phyloP scores from a whole-genome alignment of 2,113 vertebrate genomes.

The Ophiodon elongatus region DNA sequence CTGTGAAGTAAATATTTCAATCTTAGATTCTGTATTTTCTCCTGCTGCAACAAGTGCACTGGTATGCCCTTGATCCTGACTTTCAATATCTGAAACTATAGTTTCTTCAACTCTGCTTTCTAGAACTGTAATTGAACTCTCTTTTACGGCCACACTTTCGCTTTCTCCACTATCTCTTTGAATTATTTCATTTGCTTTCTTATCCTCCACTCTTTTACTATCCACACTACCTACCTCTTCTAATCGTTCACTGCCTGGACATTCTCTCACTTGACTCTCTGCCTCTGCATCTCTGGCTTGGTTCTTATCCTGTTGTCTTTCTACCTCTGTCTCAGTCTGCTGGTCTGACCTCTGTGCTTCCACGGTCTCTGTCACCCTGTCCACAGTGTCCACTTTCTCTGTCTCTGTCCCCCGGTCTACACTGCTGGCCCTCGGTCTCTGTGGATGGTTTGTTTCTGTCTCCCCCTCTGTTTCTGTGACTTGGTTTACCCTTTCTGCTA shows the following conservation, averaged over 20 bases:
- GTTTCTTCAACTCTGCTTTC: conserved; percentile 38
- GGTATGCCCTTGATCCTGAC: conserved; percentile 17
- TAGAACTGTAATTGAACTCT: conserved; percentile 27
- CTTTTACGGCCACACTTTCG: conserved; percentile 52
- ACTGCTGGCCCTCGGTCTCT: conserved; percentile 75
- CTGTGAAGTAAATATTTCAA: conserved; percentile 5
- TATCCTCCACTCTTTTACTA: conserved; percentile 38
- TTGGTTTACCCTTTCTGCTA: conserved; percentile 50
- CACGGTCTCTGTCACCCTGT: conserved; percentile 78
- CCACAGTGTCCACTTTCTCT: conserved; percentile 41
- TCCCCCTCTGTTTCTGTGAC: conserved; percentile 77
- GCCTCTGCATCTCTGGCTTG: conserved; percentile 58
- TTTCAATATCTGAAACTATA: conserved; percentile 18
- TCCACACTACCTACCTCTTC: conserved; percentile 12
- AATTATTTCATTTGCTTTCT: conserved; percentile 25
- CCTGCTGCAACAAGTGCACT: background rate
- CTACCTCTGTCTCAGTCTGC: conserved; percentile 70
- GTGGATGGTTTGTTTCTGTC: conserved; percentile 63
- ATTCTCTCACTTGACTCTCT: conserved; percentile 44
- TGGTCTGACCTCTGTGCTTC: conserved; percentile 65
- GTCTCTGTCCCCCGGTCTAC: conserved; percentile 76
- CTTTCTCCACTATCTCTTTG: conserved; percentile 31
- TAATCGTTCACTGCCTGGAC: conserved; percentile 15
- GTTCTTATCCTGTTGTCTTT: conserved; percentile 60
- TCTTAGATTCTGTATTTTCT: conserved; percentile 25